Percentiles rank a stretch among this genome's conserved stretches.
Evolutionary conservation across 2,113 vertebrate species (phyloP).

Genomic region (Neolamprologus hecqui): DNA sequence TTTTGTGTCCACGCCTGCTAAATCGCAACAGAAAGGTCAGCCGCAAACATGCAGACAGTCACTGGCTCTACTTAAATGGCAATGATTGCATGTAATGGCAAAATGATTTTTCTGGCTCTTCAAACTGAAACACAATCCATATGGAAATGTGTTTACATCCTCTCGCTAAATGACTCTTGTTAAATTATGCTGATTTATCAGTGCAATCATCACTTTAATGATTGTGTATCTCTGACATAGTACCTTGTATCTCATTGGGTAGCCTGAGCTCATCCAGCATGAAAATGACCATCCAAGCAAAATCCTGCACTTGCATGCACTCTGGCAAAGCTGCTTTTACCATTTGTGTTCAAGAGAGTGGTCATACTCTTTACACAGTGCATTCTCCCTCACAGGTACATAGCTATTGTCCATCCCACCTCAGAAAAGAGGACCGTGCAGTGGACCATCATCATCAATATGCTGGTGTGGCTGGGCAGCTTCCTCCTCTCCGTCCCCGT

Average conservation of each 20-base stretch:
- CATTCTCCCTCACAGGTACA: conserved; percentile 57
- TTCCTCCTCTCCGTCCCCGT: conserved; percentile 73
- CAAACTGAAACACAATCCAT: not conserved
- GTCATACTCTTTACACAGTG: not conserved
- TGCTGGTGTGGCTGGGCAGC: conserved; percentile 75
- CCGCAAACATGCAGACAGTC: not conserved
- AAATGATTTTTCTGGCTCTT: not conserved
- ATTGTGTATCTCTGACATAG: not conserved
- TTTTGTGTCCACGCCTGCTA: not conserved
- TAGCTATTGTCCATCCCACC: conserved; percentile 75
- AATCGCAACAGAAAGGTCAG: not conserved
- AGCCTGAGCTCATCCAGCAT: not conserved
- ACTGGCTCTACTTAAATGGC: not conserved
- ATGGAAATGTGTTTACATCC: not conserved
- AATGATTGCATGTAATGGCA: not conserved
- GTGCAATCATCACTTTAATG: not conserved
- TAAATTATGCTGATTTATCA: not conserved
- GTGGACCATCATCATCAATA: conserved; percentile 74
- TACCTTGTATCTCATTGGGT: not conserved
- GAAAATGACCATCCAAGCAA: not conserved
- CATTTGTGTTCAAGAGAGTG: not conserved
- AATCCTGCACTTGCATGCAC: not conserved
- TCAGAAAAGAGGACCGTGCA: conserved; percentile 74
- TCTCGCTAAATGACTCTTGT: not conserved
- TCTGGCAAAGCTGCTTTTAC: not conserved